Evolutionary conservation across 2,797 vertebrate species (phyloP).

Genomic region (Sylvia borin): DNA sequence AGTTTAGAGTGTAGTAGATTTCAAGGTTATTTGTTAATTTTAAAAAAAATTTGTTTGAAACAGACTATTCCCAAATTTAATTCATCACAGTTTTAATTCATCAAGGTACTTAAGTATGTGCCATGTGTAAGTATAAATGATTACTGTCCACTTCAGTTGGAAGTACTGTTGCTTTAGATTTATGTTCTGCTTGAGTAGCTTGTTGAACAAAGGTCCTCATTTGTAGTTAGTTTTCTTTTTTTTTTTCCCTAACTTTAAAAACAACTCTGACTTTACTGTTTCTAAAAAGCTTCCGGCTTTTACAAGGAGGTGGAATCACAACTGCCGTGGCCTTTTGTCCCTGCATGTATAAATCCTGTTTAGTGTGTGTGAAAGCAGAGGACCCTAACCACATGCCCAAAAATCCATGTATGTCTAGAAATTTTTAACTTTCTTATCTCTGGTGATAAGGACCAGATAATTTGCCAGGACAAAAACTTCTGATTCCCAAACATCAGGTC

Average conservation of each 20-base stretch:
- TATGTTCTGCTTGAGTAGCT: not conserved
- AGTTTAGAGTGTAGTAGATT: not conserved
- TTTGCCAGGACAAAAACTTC: slow-evolving; percentile 10
- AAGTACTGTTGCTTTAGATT: slow-evolving; percentile 15
- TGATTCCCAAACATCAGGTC: not conserved
- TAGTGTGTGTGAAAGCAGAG: not conserved
- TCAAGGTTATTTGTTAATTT: not conserved
- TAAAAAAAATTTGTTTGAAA: not conserved
- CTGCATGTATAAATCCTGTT: not conserved
- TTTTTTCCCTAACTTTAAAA: not conserved
- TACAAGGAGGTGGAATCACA: not conserved
- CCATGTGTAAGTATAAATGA: not conserved
- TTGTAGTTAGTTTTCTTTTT: not conserved
- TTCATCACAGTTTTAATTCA: not conserved
- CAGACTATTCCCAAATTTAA: not conserved
- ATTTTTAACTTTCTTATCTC: slow-evolving; percentile 52
- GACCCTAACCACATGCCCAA: not conserved
- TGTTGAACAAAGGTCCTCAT: slow-evolving; percentile 1
- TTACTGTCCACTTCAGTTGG: not conserved
- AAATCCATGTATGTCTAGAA: slow-evolving; percentile 5
- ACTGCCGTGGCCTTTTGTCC: not conserved
- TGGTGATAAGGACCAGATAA: not conserved
- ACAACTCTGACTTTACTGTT: not conserved
- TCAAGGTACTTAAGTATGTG: not conserved
- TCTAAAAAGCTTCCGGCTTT: slow-evolving; percentile 1